Percentiles rank a stretch among this genome's conserved stretches.
These are phyloP conservation scores for Eumacrocentrus americanus DNA, from an alignment of 2,888 invertebrate species.

Conservation along the genomic window DNA sequence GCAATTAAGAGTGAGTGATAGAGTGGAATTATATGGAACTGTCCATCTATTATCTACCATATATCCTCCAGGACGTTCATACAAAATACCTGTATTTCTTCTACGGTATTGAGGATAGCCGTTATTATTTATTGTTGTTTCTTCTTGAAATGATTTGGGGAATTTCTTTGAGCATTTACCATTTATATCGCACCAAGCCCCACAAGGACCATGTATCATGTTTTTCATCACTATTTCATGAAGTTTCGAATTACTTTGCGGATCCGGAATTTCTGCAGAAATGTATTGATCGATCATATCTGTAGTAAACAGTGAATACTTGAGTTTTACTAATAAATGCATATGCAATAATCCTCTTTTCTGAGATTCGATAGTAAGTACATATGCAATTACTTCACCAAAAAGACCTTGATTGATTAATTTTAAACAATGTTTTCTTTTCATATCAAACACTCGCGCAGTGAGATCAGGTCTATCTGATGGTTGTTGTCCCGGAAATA, in stretches of 20 bases:
- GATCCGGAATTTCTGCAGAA: constrained; percentile 52
- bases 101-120: constrained; percentile 44
- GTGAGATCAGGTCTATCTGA: constrained; percentile 36
- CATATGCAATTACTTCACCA: constrained; percentile 29
- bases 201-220: constrained; percentile 57
- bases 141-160: constrained; percentile 42
- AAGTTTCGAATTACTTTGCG: constrained; percentile 39
- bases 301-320: constrained; percentile 34
- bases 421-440: constrained; percentile 31
- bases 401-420: constrained; percentile 31
- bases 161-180: constrained; percentile 45
- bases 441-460: constrained; percentile 32
- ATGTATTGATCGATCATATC: constrained; percentile 35
- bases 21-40: constrained; percentile 43
- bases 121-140: constrained; percentile 38
- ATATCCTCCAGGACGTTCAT: constrained; percentile 32
- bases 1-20: constrained; percentile 39
- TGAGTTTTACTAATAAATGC: constrained; percentile 33
- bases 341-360: constrained; percentile 38
- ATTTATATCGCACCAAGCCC: constrained; percentile 38
- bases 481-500: constrained; percentile 31
- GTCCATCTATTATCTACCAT: constrained; percentile 49
- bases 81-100: constrained; percentile 34
- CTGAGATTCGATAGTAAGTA: constrained; percentile 37
- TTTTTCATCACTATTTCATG: constrained; percentile 46